Base-by-base conservation (phyloP, 2,797 vertebrate genomes). In the Florisuga fusca region DNA sequence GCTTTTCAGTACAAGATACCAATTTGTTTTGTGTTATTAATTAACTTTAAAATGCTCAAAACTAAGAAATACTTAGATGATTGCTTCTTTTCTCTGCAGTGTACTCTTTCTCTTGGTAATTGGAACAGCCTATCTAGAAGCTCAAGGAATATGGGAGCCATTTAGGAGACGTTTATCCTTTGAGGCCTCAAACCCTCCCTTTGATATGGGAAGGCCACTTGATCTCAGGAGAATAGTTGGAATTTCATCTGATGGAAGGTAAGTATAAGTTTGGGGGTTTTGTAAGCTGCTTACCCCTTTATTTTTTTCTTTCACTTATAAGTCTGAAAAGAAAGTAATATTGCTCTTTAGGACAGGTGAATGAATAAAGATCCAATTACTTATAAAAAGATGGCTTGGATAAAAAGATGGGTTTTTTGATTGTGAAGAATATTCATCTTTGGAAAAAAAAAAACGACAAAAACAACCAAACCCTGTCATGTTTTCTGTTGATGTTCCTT, bases 181-280 rank as follows among this genome's bases (percentile, higher is more conserved):
- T 95, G 99, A 99, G 95, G 97, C 98, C 61, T 98, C 99, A 81
- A 99, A 98, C 98, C 98, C 99, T 68, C 97, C 98, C 93, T 97
- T 99, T 98, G 99, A 99, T 97, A 98, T 99, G 31, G 99, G 99
- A 94, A 99, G 98, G 95, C 99, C 99, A 25, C 99, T 99, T 97
- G 99, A 99, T 98, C 99, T 99, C 99, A 99, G 99, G 98, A 99
- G 99, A 97, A 99, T 99, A 90, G 99, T 99, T 97, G 99, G 99
- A 96, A 98, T 99, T 97, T 98, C 99, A 96, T 99, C 98, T 96
- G 99, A 99, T 20, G 97, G 98, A 98, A 99, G 99, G 99, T 99
- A 98, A 98, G 99, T 98, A 51, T 61, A 76, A 34, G 7, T 66
- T 59, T 57, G 5, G 25, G 16, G 12, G 34, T 23, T 51, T 21